These are phyloP conservation scores for Lasiurus borealis DNA, from an alignment of 2,113 vertebrate genomes.

Conservation along the genomic window DNA sequence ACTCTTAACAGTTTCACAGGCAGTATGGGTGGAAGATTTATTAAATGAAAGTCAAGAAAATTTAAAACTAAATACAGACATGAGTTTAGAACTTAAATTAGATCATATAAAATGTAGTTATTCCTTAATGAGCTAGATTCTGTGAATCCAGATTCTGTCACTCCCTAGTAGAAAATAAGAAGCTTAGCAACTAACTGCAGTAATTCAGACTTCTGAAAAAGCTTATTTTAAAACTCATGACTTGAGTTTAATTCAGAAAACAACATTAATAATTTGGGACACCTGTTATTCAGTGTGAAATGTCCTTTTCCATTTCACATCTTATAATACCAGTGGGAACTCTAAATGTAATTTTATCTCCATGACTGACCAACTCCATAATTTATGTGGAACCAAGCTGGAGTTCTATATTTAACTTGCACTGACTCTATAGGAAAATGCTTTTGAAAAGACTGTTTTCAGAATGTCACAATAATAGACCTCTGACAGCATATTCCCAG, in stretches of 20 bases:
- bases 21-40: not conserved
- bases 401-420: constrained; percentile 69
- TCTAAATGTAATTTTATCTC: constrained; percentile 69
- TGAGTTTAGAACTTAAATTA: constrained; percentile 67
- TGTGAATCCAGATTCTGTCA: not conserved
- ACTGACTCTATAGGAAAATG: constrained; percentile 56
- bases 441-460: constrained; percentile 63
- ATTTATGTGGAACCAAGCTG: constrained; percentile 69
- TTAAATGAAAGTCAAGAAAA: constrained; percentile 40
- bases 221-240: constrained; percentile 57
- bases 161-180: constrained; percentile 27
- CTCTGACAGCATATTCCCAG: constrained; percentile 25
- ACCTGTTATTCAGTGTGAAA: constrained; percentile 49
- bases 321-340: constrained; percentile 52
- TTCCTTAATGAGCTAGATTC: constrained; percentile 62
- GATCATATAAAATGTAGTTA: constrained; percentile 67
- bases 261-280: constrained; percentile 57
- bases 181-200: constrained; percentile 29
- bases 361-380: constrained; percentile 74
- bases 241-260: constrained; percentile 47
- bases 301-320: constrained; percentile 59
- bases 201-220: constrained; percentile 47
- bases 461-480: constrained; percentile 56
- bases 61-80: constrained; percentile 52
- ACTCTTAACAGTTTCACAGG: not conserved